phyloP scores from a whole-genome alignment of 2,113 vertebrate species.

The Chunga burmeisteri region DNA sequence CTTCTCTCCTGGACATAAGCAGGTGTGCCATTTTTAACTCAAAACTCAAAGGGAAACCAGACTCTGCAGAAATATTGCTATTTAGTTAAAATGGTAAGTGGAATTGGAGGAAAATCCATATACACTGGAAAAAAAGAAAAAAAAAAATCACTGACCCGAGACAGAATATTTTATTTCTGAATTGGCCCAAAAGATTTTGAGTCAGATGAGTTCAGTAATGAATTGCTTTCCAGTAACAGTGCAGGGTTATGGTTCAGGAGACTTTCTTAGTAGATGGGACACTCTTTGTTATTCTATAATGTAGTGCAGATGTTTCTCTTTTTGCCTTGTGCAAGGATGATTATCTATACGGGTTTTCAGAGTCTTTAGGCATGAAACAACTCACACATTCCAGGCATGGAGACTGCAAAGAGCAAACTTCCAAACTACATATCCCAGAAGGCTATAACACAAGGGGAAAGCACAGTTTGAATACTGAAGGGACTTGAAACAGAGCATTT shows the following conservation, averaged over 20 bases:
- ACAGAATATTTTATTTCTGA: not conserved
- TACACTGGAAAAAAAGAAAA: not conserved
- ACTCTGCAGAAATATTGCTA: not conserved
- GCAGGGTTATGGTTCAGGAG: not conserved
- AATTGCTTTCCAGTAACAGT: slow-evolving; percentile 25
- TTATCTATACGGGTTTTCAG: not conserved
- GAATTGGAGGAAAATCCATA: not conserved
- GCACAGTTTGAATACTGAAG: not conserved
- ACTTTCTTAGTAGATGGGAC: slow-evolving; percentile 26
- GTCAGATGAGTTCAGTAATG: slow-evolving; percentile 3
- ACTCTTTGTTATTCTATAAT: slow-evolving; percentile 18
- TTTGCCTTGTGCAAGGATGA: not conserved
- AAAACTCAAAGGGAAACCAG: not conserved
- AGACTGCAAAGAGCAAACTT: not conserved
- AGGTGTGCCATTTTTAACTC: not conserved
- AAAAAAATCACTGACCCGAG: not conserved
- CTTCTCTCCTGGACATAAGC: not conserved
- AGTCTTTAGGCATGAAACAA: not conserved
- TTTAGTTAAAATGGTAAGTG: not conserved
- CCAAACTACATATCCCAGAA: slow-evolving; percentile 47
- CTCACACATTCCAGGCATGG: not conserved
- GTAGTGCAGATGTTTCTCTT: slow-evolving; percentile 31
- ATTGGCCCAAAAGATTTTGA: not conserved
- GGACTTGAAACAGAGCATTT: not conserved
- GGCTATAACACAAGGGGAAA: not conserved